These are phyloP conservation scores for Semicossyphus pulcher DNA, from an alignment of 2,113 vertebrate species.

Conservation along the genomic window DNA sequence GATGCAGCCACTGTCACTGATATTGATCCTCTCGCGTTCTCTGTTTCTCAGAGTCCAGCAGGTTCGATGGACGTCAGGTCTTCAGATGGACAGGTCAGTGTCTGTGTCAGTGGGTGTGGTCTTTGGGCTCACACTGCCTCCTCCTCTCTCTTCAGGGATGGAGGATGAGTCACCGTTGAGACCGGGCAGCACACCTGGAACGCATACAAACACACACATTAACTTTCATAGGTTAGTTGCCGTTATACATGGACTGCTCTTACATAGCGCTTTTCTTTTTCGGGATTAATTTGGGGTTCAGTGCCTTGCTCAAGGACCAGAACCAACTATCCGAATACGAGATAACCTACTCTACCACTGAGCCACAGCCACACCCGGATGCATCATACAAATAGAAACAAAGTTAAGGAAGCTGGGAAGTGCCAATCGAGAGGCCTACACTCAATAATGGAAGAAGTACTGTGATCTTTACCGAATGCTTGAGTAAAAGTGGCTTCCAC, in stretches of 20 bases:
- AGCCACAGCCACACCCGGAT: no score
- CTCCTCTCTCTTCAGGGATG: constrained; percentile 70
- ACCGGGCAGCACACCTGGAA: constrained; percentile 56
- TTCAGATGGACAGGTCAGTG: constrained; percentile 75
- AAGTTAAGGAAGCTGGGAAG: neutral
- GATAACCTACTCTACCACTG: no score
- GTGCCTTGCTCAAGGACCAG: no score
- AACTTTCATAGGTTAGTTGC: neutral
- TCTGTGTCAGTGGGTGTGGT: constrained; percentile 73
- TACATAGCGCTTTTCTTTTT: no score
- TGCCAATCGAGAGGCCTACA: no score
- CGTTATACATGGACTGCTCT: no score
- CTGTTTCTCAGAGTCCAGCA: neutral
- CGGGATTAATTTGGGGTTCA: no score
- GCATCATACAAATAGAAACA: no score
- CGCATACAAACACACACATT: neutral
- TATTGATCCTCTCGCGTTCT: neutral
- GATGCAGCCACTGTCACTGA: neutral
- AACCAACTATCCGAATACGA: no score
- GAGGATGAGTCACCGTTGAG: constrained; percentile 65
- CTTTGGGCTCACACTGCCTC: constrained; percentile 50
- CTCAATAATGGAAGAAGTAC: no score
- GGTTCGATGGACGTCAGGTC: neutral
- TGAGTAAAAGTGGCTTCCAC: no score
- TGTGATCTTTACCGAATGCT: no score